Evolutionary conservation across 2,888 invertebrate species (phyloP), one percentile per base, ranked within the genome.

Genomic region (Meiosimyza platycephala): DNA sequence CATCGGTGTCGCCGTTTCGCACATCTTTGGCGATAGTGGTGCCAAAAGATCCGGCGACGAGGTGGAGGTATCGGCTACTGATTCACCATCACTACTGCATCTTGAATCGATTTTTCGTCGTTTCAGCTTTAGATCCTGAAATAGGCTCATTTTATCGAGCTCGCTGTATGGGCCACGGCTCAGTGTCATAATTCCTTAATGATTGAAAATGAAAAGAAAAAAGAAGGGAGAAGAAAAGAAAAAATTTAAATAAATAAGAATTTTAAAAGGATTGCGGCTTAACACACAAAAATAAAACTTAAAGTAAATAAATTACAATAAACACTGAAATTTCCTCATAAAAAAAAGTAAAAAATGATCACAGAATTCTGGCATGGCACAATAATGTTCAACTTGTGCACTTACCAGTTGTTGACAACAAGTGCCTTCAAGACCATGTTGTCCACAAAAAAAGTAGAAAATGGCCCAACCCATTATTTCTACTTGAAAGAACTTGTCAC

Each of bases 91-190:
- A 89, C 95, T 95, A 89, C 95, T 95, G 91, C 96, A 95, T 90
- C 97, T 92, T 89, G 97, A 96, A 91, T 96, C 96, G 89, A 97
- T 95, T 92, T 97, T 96, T 91, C 96, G 94, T 91, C 97, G 93
- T 92, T 97, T 97, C 89, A 97, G 91, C 91, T 97, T 97, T 91
- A 97, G 93, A 92, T 97, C 96, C 93, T 97, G 96, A 92, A 96
- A 97, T 90, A 97, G 95, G 94, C 96, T 97, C 96, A 97, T 97
- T 91, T 95, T 95, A 94, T 95, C 95, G 92, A 95, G 94, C 93
- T 95, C 95, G 91, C 87, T 88, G 93, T 95, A 95, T 92, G 95
- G 95, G 92, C 94, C 94, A 92, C 95, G 95, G 93, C 95, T 95
- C 92, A 95, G 94, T 94, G 95, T 95, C 95, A 95, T 95, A 95